A percentile compares a stretch with the other conserved stretches of the same genome.
phyloP scores from a whole-genome alignment of 2,888 invertebrate genomes.

The Drosophila siamana region DNA sequence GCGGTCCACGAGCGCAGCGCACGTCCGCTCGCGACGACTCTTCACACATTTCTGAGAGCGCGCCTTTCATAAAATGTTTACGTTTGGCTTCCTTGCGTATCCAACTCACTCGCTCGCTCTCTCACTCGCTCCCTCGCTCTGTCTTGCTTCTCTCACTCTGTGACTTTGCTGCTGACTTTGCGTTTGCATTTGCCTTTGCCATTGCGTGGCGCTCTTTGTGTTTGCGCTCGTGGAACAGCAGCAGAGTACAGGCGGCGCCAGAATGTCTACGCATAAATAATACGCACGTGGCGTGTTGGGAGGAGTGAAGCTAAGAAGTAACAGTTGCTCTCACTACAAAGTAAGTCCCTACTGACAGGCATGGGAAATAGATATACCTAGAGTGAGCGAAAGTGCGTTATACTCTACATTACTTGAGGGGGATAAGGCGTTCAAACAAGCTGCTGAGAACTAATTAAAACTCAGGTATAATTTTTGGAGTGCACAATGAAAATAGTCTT shows the following conservation, averaged over 20 bases:
- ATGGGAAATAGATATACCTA: conserved; percentile 5
- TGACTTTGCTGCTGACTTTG: conserved; percentile 34
- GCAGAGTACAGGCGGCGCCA: conserved; percentile 65
- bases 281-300: conserved; percentile 59
- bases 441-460: not conserved
- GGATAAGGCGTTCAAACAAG: not conserved
- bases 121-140: not conserved
- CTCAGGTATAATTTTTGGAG: too few species aligned
- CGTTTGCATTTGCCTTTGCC: conserved; percentile 7
- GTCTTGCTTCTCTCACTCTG: not conserved
- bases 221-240: conserved; percentile 21
- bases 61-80: conserved; percentile 53
- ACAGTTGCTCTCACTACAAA: conserved; percentile 38
- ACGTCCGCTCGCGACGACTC: conserved; percentile 75
- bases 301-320: conserved; percentile 5
- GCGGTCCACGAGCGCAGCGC: conserved; percentile 60
- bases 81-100: conserved; percentile 47
- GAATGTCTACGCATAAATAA: conserved; percentile 79
- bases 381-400: not conserved
- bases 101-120: conserved; percentile 6
- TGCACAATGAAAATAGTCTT: too few species aligned
- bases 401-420: not conserved
- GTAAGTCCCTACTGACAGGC: conserved; percentile 39
- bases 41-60: conserved; percentile 75
- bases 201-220: conserved; percentile 42